Base-by-base conservation (phyloP, 1,140 invertebrate genomes). In the Cylas formicarius region DNA sequence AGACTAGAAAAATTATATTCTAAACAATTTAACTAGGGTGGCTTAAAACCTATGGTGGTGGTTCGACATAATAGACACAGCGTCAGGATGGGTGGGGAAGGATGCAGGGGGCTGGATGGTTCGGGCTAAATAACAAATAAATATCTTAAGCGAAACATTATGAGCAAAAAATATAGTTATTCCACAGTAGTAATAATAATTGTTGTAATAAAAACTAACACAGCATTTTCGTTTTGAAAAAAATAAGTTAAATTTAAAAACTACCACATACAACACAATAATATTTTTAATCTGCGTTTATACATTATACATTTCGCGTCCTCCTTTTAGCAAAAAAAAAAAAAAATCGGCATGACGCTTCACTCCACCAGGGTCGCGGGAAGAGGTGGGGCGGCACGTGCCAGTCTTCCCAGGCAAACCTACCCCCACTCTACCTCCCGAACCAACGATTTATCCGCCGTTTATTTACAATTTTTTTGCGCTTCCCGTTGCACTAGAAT, bases 1-100 rank as follows among this genome's bases (percentile, higher is more conserved):
- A 54, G 55, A 56, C 55, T 56, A 56, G 55, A 56, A 53, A 52
- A 56, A 56, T 56, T 52, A 56, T 49, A 48, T 45, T 45, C 52
- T 54, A 56, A 52, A 48, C 17, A 26, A 35, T 20, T 19, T 13
- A 42, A 4, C 27, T 44, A 44, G 17, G n/a, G n/a, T n/a, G n/a
- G n/a, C n/a, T 48, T 48, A 52, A 43, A 33, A 24, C 39, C 34
- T 43, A 47, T 23, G 24, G 18, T 33, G 35, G 33, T 18, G 14
- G 21, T 17, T 44, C 27, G 17, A 21, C 8, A 8, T 18, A 31
- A 43, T 34, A 22, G 35, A 14, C 8, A 43, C 26, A 17, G 16
- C 31, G n/a, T n/a, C n/a, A n/a, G n/a, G n/a, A n/a, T n/a, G n/a
- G n/a, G n/a, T n/a, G n/a, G 23, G 36, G 24, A 44, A 19, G n/a